A percentile compares a stretch with the other conserved stretches of the same genome.
phyloP scores from a whole-genome alignment of 2,888 invertebrate genomes.

The Mesoligia furuncula region DNA sequence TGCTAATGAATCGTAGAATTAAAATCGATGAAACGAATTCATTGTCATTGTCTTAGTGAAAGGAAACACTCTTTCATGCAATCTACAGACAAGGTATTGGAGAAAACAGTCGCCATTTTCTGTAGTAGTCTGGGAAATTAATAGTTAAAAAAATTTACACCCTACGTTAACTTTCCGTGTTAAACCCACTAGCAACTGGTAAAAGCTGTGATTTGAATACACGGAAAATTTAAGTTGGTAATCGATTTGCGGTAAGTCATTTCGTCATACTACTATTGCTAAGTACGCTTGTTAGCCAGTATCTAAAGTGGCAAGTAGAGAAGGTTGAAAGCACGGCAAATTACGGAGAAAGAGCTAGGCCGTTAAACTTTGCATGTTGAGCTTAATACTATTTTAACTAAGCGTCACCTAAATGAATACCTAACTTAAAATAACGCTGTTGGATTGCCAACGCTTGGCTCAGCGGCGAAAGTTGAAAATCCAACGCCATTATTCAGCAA shows the following conservation, averaged over 20 bases:
- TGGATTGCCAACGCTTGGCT: background rate
- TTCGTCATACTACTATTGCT: background rate
- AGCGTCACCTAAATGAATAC: background rate
- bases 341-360: background rate
- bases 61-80: background rate
- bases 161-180: too few relatives aligned
- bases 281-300: background rate
- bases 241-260: too few relatives aligned
- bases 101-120: constrained; percentile 1
- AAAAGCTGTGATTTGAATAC: too few relatives aligned
- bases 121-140: background rate
- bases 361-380: background rate
- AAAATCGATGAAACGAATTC: constrained; percentile 39
- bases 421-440: background rate
- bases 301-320: background rate
- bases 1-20: constrained; percentile 38
- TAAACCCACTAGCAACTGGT: too few relatives aligned
- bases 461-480: background rate
- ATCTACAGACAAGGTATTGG: background rate
- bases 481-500: background rate
- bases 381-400: background rate
- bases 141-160: background rate
- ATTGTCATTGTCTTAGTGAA: constrained; percentile 24
- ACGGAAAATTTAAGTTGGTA: too few relatives aligned
- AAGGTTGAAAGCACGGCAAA: too few relatives aligned